Base-by-base conservation (phyloP, 2,888 invertebrate genomes). In the Ormyrus thymus region DNA sequence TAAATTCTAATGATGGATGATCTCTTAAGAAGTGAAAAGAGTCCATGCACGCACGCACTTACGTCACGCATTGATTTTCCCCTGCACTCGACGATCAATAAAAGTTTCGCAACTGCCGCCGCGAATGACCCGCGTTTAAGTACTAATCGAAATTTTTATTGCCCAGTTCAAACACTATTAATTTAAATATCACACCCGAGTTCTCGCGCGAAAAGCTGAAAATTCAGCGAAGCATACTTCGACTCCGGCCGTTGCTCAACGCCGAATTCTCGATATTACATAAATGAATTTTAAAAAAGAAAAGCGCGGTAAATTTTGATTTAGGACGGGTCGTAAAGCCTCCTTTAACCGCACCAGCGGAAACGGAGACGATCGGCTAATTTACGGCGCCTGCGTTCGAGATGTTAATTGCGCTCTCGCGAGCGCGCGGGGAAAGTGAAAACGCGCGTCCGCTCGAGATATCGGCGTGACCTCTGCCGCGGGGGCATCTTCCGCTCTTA, bases 11-110 rank as follows among this genome's bases (percentile, higher is more conserved):
- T 78, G 78, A 78, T 72, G 55, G 73, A 78, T 78, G 78, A 73
- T 68, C 48, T 46, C 73, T 73, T 61, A 55, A 78, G 45, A 72
- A 66, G 78, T 72, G 78, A 68, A 73, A 78, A 78, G 78, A 73
- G 68, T 68, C 51, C 73, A 62, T 29, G 29, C 29, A 46, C 13
- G 43, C 8, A 15, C 6, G 6, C 11, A 43, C 11, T 77, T 77
- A 50, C 73, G 9, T 73, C 66, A 77, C 15, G 46, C 62, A 29
- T 29, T 4, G 11, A 70, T 70, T 76, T 64, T 76, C 68, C 45
- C 59, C 43, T 50, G 56, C 62, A 68, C 62, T 62, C 13, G 15
- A 73, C 62, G 48, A 78, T 78, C 72, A 62, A 73, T 78, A 68
- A 59, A 61, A 2, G 15, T 78, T 78, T 72, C 72, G 10, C 8